A percentile compares a stretch with the other conserved stretches of the same genome.
Evolutionary conservation across 2,888 invertebrate species (phyloP).

Genomic region (Caenorhabditis virilis): DNA sequence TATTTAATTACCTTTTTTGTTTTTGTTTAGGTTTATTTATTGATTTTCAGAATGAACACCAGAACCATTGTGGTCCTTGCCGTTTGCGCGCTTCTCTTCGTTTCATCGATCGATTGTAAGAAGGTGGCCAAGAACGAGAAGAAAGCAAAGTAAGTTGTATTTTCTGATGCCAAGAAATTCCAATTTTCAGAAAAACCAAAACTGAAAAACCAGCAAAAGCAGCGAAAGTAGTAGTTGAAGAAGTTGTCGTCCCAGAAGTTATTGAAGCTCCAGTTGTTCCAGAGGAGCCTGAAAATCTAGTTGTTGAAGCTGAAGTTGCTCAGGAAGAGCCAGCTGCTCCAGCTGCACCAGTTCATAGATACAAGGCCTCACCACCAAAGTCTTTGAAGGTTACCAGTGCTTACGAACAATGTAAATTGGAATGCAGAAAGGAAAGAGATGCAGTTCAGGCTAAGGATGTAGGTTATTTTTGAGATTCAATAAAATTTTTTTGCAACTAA

Average conservation of each 20-base stretch:
- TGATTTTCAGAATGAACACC: slow-evolving; percentile 41
- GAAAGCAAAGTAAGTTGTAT: slow-evolving; percentile 28
- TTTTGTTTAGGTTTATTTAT: too few relatives aligned
- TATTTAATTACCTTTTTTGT: too few relatives aligned
- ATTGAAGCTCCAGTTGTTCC: not conserved
- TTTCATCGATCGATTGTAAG: slow-evolving; percentile 46
- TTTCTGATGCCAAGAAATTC: not conserved
- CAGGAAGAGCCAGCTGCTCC: slow-evolving; percentile 7
- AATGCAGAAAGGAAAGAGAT: slow-evolving; percentile 61
- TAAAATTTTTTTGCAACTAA: not conserved
- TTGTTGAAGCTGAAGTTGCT: slow-evolving; percentile 9
- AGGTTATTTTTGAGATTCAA: slow-evolving; percentile 9
- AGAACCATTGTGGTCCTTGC: slow-evolving; percentile 33
- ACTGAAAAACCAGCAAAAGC: slow-evolving; percentile 17
- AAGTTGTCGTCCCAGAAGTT: slow-evolving; percentile 2
- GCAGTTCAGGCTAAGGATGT: slow-evolving; percentile 52
- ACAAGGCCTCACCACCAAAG: slow-evolving; percentile 24
- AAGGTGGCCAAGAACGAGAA: slow-evolving; percentile 44
- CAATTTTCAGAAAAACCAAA: not conserved
- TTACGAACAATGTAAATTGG: slow-evolving; percentile 62
- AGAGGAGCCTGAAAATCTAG: too few relatives aligned
- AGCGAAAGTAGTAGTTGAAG: slow-evolving; percentile 17
- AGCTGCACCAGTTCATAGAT: slow-evolving; percentile 8
- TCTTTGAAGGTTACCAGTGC: slow-evolving; percentile 44
- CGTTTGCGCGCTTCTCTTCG: slow-evolving; percentile 42